Conservation (phyloP, 2,797 vertebrate species). For the Parauchenoglanis ngamensis region DNA sequence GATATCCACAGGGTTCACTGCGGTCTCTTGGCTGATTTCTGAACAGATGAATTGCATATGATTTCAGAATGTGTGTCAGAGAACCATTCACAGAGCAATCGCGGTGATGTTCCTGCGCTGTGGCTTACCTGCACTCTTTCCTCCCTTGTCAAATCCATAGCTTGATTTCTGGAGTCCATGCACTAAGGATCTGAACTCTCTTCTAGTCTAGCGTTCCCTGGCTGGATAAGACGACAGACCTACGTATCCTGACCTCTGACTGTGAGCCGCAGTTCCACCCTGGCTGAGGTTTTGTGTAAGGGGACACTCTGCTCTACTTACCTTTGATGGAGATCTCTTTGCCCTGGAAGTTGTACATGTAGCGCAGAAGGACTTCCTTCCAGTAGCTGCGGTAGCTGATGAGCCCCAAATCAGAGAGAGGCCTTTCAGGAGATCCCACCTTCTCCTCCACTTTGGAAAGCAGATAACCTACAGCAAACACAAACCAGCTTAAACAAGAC, state of each 20-base stretch:
- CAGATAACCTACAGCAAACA: conserved; percentile 33
- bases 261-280: background rate
- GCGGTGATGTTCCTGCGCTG: background rate
- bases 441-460: conserved; percentile 79
- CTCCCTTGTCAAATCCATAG: background rate
- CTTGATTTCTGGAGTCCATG: background rate
- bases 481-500: background rate
- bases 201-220: background rate
- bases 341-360: conserved; percentile 88
- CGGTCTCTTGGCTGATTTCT: conserved; percentile 91
- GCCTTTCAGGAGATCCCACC: conserved; percentile 82
- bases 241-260: background rate
- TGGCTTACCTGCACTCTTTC: background rate
- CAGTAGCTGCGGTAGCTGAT: conserved; percentile 91
- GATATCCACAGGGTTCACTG: conserved; percentile 88
- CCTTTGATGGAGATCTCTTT: conserved; percentile 93
- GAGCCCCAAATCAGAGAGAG: conserved; percentile 84
- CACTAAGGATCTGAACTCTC: background rate
- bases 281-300: background rate
- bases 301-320: conserved; percentile 43
- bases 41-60: conserved; percentile 29
- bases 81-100: background rate
- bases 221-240: background rate
- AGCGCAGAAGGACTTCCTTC: conserved; percentile 87
- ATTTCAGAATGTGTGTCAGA: background rate